Evolutionary conservation across 2,797 vertebrate species (phyloP), one percentile per base, ranked within the genome.

Genomic region (Phaenicophaeus curvirostris): DNA sequence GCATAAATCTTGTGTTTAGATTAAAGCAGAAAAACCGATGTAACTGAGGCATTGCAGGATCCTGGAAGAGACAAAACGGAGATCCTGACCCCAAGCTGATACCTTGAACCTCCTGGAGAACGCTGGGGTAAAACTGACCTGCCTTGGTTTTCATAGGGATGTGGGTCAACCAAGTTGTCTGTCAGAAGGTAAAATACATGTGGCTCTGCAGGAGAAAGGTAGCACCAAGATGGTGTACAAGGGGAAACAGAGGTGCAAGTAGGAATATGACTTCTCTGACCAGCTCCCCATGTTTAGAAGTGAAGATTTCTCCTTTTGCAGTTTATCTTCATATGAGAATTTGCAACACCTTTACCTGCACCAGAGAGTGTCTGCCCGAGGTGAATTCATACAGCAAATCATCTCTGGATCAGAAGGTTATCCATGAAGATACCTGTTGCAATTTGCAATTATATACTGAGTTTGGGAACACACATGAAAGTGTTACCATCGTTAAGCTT

Each of bases 391-490:
- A 23, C 48, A 76, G 42, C 44, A 77, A 95, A 46, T 89, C 81
- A 55, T 51, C 75, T 82, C 61, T 93, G 84, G 51, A 83, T 87
- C 89, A 76, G 68, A 66, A 90, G 90, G 73, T 92, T 94, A 63
- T 83, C 95, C 85, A n/a, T 79, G 90, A 95, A 88, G 92, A 93
- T 88, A 94, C 87, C 71, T 72, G 81, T 91, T 96, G 95, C 96
- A 97, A 95, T 97, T 84, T 97, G 93, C 89, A 97, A 93, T 97
- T 97, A 94, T 81, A 66, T 72, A 62, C 42, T 15, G 25, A 6
- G 3, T 96, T 86, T 95, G 79, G 90, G 86, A 83, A 8, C 80
- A 67, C 76, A 65, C 13, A 16, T 12, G 20, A 58, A 94, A 93
- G 84, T 11, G 85, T 53, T 75, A 35, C 72, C 28, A 10, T 75